Percentiles rank a stretch among this genome's conserved stretches.
Conservation (phyloP, 64 coral and sea anemone genomes). For the Montipora cactus region DNA sequence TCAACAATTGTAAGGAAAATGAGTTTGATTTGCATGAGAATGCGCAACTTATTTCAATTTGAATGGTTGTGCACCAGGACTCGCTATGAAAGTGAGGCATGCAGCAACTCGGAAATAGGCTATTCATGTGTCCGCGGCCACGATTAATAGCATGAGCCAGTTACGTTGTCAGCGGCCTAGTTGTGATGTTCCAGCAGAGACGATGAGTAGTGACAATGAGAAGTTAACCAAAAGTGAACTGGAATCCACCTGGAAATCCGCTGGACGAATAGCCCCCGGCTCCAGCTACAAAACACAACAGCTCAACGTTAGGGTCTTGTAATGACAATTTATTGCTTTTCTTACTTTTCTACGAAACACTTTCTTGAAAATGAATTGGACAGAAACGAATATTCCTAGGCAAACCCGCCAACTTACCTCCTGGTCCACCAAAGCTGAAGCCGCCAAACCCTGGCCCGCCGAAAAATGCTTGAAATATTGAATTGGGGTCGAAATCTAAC, state of each 20-base stretch:
- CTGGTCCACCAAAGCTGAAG: constrained; percentile 71
- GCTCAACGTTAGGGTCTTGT: neutral
- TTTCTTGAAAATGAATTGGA: neutral
- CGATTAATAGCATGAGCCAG: neutral
- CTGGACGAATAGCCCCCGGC: constrained; percentile 11
- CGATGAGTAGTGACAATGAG: neutral
- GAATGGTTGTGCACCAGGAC: too few relatives aligned
- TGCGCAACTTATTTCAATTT: too few relatives aligned
- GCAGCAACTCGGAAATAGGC: too few relatives aligned
- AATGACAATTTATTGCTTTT: neutral
- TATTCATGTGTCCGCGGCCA: too few relatives aligned
- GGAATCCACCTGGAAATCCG: constrained; percentile 41
- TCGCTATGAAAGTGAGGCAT: too few relatives aligned
- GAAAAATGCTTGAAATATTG: constrained; percentile 90
- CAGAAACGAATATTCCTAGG: too few relatives aligned
- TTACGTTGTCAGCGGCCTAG: neutral
- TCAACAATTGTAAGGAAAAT: too few relatives aligned
- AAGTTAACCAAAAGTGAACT: constrained; percentile 45
- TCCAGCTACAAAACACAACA: neutral
- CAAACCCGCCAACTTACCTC: constrained; percentile 9
- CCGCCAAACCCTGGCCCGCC: constrained; percentile 53
- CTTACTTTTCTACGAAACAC: neutral
- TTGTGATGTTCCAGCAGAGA: neutral
- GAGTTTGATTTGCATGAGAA: too few relatives aligned
- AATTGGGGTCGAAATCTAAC: constrained; percentile 83